Evolutionary conservation across 2,797 vertebrate species (phyloP).

Genomic region (Sebastes cheni): DNA sequence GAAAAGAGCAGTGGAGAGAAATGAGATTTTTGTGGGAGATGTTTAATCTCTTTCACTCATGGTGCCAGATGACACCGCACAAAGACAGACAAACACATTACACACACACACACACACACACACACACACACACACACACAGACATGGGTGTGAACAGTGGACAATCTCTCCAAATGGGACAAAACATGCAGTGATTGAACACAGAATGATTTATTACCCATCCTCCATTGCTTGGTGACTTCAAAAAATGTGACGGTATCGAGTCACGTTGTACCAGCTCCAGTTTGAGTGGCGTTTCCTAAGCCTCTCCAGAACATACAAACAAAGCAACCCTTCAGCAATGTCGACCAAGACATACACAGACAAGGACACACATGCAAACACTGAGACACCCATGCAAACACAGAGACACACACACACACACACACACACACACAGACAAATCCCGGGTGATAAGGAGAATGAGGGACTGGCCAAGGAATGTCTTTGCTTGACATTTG

Average conservation of each 20-base stretch:
- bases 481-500: conserved; percentile 33
- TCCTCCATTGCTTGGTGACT: conserved; percentile 9
- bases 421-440: not conserved
- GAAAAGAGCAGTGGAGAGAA: conserved; percentile 37
- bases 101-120: not conserved
- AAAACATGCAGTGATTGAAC: conserved; percentile 27
- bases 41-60: conserved; percentile 66
- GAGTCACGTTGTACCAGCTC: not conserved
- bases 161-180: conserved; percentile 17
- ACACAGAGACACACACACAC: not conserved
- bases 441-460: conserved; percentile 29
- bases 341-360: conserved; percentile 19
- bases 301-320: conserved; percentile 26
- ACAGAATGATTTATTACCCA: conserved; percentile 36
- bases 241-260: not conserved
- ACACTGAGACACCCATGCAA: conserved; percentile 5
- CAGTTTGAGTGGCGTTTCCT: conserved; percentile 38
- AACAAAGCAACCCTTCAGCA: conserved; percentile 44
- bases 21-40: conserved; percentile 56
- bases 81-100: conserved; percentile 20
- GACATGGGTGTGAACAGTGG: conserved; percentile 7
- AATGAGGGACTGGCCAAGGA: conserved; percentile 13
- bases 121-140: not conserved
- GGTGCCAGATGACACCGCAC: conserved; percentile 40
- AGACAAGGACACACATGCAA: conserved; percentile 27